Evolutionary conservation across 2,797 vertebrate species (phyloP), one percentile per base, ranked within the genome.

Genomic region (Pipistrellus pygmaeus): DNA sequence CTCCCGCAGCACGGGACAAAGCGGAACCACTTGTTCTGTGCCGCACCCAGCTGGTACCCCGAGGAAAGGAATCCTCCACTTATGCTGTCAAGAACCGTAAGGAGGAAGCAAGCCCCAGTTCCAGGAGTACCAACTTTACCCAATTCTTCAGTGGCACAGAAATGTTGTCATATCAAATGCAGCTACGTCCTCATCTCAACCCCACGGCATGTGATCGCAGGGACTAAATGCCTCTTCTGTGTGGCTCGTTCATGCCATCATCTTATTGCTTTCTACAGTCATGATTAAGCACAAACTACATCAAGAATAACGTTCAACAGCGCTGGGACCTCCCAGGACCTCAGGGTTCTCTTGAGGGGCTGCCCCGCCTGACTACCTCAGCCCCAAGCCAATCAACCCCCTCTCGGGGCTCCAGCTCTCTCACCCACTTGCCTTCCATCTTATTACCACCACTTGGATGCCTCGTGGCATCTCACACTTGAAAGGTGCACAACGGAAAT

Each of bases 331-430:
- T n/a, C 66, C 9, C 72, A 27, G 84, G 35, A 51, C 8, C 46
- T 8, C 23, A 0, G 4, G 13, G 71, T 4, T 12, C 35, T 20
- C 80, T 7, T 7, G 10, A 75, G 44, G 60, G 23, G 13, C 30
- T 1, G 8, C 21, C 20, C 55, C 20, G 11, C 32, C 71, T 13
- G n/a, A 51, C 8, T n/a, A 4, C 38, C 11, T 18, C 0, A 0
- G 66, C 55, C 46, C 11, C 55, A 25, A 21, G 4, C 6, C 2
- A 5, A 55, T 1, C 38, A 10, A 18, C 38, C 64, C 8, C 11
- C 25, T 41, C 48, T 73, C 41, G 6, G 53, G 8, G 84, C 51
- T 48, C 53, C 30, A 48, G 20, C 66, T 2, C 6, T 1, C 2
- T 6, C 10, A 44, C 32, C 62, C 68, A 27, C 46, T 30, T 18